A percentile compares a stretch with the other conserved stretches of the same genome.
phyloP scores from a whole-genome alignment of 2,888 invertebrate species.

The Drosophila niveifrons region DNA sequence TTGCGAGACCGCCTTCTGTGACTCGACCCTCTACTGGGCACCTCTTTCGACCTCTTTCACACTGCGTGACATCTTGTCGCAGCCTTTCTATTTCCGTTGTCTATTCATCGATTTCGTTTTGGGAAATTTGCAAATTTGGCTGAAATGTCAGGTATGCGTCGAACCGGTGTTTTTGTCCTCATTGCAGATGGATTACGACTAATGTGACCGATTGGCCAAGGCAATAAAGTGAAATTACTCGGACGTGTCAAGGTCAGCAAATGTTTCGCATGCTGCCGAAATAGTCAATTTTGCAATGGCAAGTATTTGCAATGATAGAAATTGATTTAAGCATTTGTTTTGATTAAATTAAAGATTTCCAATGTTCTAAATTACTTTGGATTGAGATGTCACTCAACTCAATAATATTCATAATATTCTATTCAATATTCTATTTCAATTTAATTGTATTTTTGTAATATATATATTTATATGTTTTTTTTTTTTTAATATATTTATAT shows the following conservation, averaged over 20 bases:
- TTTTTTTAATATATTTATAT: background rate
- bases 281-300: background rate
- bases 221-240: conserved; percentile 72
- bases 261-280: background rate
- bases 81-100: conserved; percentile 5
- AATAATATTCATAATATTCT: no score
- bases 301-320: background rate
- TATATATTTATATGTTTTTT: no score
- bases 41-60: conserved; percentile 75
- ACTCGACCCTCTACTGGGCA: conserved; percentile 24
- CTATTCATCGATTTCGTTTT: conserved; percentile 68
- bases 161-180: conserved; percentile 38
- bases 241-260: conserved; percentile 70
- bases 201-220: conserved; percentile 73
- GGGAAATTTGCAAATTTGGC: conserved; percentile 69
- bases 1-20: conserved; percentile 71
- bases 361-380: background rate
- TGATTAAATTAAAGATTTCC: background rate
- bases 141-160: conserved; percentile 75
- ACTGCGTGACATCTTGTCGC: conserved; percentile 52
- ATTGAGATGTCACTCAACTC: accelerated
- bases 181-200: conserved; percentile 77
- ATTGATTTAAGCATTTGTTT: conserved; percentile 8
- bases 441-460: background rate
- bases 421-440: background rate